Evolutionary conservation across 2,113 vertebrate genomes (phyloP), one percentile per base, ranked within the genome.

Genomic region (Xyliphius kryptos): DNA sequence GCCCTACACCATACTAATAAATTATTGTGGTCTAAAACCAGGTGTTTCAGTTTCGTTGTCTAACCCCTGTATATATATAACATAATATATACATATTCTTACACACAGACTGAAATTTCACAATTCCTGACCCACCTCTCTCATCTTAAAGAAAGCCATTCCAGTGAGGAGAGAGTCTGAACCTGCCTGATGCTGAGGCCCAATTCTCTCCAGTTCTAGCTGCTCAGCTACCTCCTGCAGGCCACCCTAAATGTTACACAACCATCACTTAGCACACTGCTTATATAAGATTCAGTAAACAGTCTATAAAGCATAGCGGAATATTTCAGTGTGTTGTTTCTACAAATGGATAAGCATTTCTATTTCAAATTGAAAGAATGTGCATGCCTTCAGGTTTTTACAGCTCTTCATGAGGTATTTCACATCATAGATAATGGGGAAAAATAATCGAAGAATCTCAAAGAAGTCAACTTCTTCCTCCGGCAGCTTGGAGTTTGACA

Each of bases 341-440:
- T n/a, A n/a, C n/a, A n/a, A n/a, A n/a, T n/a, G n/a, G n/a, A n/a
- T n/a, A n/a, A n/a, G n/a, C n/a, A n/a, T n/a, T n/a, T n/a, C n/a
- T n/a, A n/a, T n/a, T n/a, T n/a, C n/a, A n/a, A n/a, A n/a, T n/a
- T n/a, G n/a, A n/a, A n/a, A n/a, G n/a, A n/a, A n/a, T n/a, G n/a
- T n/a, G n/a, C n/a, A n/a, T 87, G 95, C 96, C 89, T 99, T 99
- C 66, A 99, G 85, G 80, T 97, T 99, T 89, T 99, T 99, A 82
- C 96, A 99, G 82, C 96, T 99, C 86, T 99, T 99, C 96, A 98
- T 99, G 78, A 99, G 95, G 86, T 99, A 99, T 84, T 99, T 99
- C 63, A 99, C 95, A 84, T 99, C 96, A 61, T 99, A 99, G 80
- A 99, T 98, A 67, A 97, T 88, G 15, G 96, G 95, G 72, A 98